phyloP scores from a whole-genome alignment of 1,140 invertebrate genomes.

The Notospermus geniculatus region DNA sequence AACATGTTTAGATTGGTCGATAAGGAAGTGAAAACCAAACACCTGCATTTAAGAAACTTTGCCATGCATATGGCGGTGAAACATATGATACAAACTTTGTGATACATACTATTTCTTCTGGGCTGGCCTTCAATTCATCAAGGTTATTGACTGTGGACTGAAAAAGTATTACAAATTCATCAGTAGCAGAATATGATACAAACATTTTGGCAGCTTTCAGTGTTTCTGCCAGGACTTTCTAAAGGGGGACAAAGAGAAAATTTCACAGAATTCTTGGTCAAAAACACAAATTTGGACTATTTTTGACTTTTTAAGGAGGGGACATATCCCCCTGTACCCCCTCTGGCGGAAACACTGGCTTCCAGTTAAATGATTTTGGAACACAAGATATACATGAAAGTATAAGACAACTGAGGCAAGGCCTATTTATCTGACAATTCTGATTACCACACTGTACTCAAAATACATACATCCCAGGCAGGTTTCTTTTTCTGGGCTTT shows the following conservation, averaged over 20 bases:
- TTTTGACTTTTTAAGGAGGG: no score
- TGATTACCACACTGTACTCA: no score
- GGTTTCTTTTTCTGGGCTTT: conserved; percentile 28
- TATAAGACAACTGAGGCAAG: no score
- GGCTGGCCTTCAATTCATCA: conserved; percentile 40
- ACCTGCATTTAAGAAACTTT: neutral
- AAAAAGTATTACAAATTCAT: no score
- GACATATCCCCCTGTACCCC: no score
- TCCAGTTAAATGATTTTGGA: neutral
- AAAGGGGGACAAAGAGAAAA: no score
- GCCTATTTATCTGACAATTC: no score
- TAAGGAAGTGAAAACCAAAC: neutral
- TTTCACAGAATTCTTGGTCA: conserved; percentile 8
- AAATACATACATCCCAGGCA: conserved; percentile 47
- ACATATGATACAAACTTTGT: neutral
- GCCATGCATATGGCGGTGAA: neutral
- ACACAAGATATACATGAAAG: conserved; percentile 12
- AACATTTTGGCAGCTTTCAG: no score
- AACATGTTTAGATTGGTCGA: neutral
- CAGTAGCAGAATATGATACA: no score
- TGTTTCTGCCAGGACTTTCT: no score
- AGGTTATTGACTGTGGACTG: conserved; percentile 47
- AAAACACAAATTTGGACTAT: no score
- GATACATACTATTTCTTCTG: conserved; percentile 49
- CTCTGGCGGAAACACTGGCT: neutral